Evolutionary conservation across 2,113 vertebrate genomes (phyloP), one percentile per base, ranked within the genome.

Genomic region (Erythrocercus mccallii): DNA sequence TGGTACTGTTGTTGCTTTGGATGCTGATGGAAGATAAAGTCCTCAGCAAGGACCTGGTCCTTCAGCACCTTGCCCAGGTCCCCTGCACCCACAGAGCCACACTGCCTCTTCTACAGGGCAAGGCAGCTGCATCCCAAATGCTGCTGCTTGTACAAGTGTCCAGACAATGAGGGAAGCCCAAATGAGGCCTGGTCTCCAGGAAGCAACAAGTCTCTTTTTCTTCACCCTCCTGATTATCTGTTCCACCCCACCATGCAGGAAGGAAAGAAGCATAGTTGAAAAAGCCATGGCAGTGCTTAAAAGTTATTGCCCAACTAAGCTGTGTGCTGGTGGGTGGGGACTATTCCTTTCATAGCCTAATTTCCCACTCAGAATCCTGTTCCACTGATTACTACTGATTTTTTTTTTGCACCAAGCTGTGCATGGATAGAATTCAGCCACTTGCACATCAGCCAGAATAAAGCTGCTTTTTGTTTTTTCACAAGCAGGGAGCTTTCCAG

Each of bases 161-260:
- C 10, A 3, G 9, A 28, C 12, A 57, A 44, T 0, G 1, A 72
- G 12, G 74, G 6, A 1, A 12, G 1, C 23, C 11, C 11, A 31
- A 50, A 33, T 2, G 19, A 68, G 15, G 6, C 42, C 28, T 53
- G 18, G 30, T 4, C 0, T 28, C 73, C 58, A 70, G 16, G 57
- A 70, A 83, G n/a, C 5, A 86, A 4, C 16, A 40, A 15, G 4
- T 6, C 9, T 35, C 51, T 15, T 57, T 31, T 64, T 48, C 21
- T 58, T 25, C 35, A 62, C 10, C 27, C 24, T 87, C 66, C 51
- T 40, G 9, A 61, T 70, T 15, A 91, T 70, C 31, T 61, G 20
- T 22, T 86, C 33, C 38, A 65, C 17, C 44, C 84, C 42, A 0
- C 7, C 7, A 5, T 30, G 6, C 5, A 54, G 25, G 22, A 17